A percentile compares a stretch with the other conserved stretches of the same genome.
Conservation (phyloP, 1,140 invertebrate genomes). For the Brachionus rotundiformis region DNA sequence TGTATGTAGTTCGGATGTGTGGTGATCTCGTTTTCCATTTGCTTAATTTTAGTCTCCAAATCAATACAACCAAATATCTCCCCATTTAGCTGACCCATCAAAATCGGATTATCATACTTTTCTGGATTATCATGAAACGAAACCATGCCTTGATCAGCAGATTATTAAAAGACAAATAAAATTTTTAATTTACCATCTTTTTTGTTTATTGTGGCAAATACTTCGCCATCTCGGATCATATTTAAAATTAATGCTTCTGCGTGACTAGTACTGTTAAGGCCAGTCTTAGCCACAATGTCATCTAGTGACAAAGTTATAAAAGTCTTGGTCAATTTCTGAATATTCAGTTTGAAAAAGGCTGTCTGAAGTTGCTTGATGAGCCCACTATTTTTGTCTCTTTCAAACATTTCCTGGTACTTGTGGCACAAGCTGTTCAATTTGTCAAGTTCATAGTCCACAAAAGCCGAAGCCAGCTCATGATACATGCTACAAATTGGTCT, state of each 20-base stretch:
- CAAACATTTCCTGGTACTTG: slow-evolving; percentile 17
- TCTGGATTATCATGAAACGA: slow-evolving; percentile 92
- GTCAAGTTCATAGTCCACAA: neutral
- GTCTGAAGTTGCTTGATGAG: slow-evolving; percentile 75
- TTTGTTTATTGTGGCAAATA: slow-evolving; percentile 94
- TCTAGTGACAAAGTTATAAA: slow-evolving; percentile 89
- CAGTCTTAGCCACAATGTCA: slow-evolving; percentile 88
- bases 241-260: slow-evolving; percentile 91
- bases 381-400: slow-evolving; percentile 71
- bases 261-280: slow-evolving; percentile 77
- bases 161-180: neutral
- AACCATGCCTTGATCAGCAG: slow-evolving; percentile 74
- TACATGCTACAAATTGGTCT: slow-evolving; percentile 40
- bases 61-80: slow-evolving; percentile 83
- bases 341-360: slow-evolving; percentile 91
- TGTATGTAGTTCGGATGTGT: slow-evolving; percentile 82
- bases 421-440: slow-evolving; percentile 23
- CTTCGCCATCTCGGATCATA: slow-evolving; percentile 97
- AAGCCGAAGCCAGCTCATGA: slow-evolving; percentile 9
- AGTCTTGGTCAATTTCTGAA: slow-evolving; percentile 92
- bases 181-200: slow-evolving; percentile 72
- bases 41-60: slow-evolving; percentile 79
- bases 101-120: slow-evolving; percentile 83
- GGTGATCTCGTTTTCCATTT: slow-evolving; percentile 90
- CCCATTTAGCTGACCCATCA: slow-evolving; percentile 80